phyloP scores from a whole-genome alignment of 1,140 invertebrate genomes.

The Diorhabda elongata region DNA sequence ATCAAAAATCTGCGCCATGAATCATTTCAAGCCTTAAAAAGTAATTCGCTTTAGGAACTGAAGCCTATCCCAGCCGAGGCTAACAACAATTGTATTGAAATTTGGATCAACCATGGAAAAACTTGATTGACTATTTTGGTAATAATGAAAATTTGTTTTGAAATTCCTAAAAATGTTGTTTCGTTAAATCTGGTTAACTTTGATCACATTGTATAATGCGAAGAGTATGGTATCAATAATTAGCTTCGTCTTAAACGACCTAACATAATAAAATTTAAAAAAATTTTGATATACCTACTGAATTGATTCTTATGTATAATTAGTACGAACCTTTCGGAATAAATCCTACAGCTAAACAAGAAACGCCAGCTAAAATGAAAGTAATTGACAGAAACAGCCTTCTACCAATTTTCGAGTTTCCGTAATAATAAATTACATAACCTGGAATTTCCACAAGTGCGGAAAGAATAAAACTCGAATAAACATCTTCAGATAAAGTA shows the following conservation, averaged over 20 bases:
- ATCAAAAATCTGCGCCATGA: no score
- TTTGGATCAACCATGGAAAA: no score
- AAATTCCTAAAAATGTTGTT: not conserved
- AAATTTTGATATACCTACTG: slow-evolving; percentile 52
- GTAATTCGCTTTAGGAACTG: no score
- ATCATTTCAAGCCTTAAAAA: no score
- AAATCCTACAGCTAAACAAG: slow-evolving; percentile 48
- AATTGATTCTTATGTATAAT: slow-evolving; percentile 48
- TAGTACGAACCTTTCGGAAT: slow-evolving; percentile 47
- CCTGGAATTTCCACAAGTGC: slow-evolving; percentile 53
- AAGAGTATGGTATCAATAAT: slow-evolving; percentile 66
- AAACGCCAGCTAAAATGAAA: slow-evolving; percentile 49
- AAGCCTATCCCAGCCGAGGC: no score
- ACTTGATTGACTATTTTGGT: not conserved
- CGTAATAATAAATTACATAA: slow-evolving; percentile 51
- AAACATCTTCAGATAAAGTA: slow-evolving; percentile 54
- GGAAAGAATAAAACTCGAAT: slow-evolving; percentile 53
- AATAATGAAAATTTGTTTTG: not conserved
- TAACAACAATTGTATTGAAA: no score
- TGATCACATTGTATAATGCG: slow-evolving; percentile 51
- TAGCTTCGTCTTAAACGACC: slow-evolving; percentile 67
- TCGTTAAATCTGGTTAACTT: no score
- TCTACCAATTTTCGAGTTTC: slow-evolving; percentile 56
- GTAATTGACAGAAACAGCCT: slow-evolving; percentile 53
- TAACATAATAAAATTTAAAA: slow-evolving; percentile 55